Conservation (phyloP, 2,888 invertebrate genomes). For the Julus scandinavius region DNA sequence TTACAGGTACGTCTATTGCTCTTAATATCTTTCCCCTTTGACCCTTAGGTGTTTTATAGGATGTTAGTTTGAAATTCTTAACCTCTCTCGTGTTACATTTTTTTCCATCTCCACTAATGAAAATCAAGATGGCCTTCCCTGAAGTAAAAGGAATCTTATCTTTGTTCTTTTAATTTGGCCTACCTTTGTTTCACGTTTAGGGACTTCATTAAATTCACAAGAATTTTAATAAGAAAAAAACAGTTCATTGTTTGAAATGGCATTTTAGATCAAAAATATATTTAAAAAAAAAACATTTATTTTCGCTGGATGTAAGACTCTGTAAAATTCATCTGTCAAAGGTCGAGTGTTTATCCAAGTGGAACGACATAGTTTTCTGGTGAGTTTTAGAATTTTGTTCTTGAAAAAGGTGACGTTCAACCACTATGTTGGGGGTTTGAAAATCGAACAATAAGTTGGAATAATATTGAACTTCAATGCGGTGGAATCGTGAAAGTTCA, state of each 20-base stretch:
- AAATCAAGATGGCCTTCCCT: constrained; percentile 34
- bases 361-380: constrained; percentile 17
- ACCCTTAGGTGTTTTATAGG: constrained; percentile 6
- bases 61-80: background rate
- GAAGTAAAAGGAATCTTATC: background rate
- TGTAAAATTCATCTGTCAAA: background rate
- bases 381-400: background rate
- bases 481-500: background rate
- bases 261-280: background rate
- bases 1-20: background rate
- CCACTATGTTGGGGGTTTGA: background rate
- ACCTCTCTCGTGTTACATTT: background rate
- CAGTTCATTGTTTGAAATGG: background rate
- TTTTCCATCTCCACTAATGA: background rate
- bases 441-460: background rate
- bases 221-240: background rate
- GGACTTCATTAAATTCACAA: background rate
- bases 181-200: background rate
- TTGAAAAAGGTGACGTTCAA: background rate
- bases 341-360: background rate
- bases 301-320: background rate
- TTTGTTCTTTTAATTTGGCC: constrained; percentile 6
- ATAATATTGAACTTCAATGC: background rate
- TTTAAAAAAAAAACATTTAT: background rate
- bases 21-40: background rate